phyloP scores from a whole-genome alignment of 2,888 invertebrate genomes.

The Tenthredo amoena region DNA sequence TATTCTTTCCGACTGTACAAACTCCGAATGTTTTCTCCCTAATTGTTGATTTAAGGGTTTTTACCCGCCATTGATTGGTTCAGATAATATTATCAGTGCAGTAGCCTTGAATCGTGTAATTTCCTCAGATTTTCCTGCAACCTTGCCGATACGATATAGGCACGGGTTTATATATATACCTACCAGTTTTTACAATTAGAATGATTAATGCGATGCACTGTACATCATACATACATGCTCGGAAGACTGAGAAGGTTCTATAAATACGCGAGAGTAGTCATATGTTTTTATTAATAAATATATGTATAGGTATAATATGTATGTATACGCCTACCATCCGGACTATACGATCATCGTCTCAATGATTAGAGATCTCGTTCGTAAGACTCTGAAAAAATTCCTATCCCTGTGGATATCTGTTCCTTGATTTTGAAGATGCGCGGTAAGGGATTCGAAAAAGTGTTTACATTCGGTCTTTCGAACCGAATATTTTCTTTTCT shows the following conservation, averaged over 20 bases:
- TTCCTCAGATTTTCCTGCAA: background rate
- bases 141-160: background rate
- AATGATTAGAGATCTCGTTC: background rate
- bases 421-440: too few relatives aligned
- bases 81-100: background rate
- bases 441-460: background rate
- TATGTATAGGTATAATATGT: background rate
- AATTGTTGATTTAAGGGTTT: background rate
- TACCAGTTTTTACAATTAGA: background rate
- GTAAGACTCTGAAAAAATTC: background rate
- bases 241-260: background rate
- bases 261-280: conserved; percentile 20
- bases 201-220: conserved; percentile 8
- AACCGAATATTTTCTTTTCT: background rate
- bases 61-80: background rate
- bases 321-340: background rate
- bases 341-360: background rate
- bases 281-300: conserved; percentile 26
- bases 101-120: background rate
- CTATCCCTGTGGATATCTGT: too few relatives aligned
- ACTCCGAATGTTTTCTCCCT: too few relatives aligned
- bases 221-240: background rate
- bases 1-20: too few relatives aligned
- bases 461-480: conserved; percentile 15
- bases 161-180: too few relatives aligned